Conservation (phyloP, 2,797 vertebrate genomes). For the Danionella dracula region DNA sequence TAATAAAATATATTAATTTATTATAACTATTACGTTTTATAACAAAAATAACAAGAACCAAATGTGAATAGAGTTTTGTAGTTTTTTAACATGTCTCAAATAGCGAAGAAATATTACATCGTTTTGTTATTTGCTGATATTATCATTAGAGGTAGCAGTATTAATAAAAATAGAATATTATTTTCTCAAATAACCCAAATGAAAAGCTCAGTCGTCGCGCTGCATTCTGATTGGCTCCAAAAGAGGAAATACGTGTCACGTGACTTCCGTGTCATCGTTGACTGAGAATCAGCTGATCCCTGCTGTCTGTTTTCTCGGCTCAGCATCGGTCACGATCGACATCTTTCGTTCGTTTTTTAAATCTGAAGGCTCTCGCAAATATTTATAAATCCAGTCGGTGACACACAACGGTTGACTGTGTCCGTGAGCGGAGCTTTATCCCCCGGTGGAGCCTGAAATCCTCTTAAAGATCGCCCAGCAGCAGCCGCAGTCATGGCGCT, state of each 20-base stretch:
- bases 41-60: no score
- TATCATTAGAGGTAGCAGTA: no score
- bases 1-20: no score
- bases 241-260: slow-evolving; percentile 65
- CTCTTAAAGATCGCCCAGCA: slow-evolving; percentile 25
- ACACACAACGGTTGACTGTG: neutral
- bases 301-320: slow-evolving; percentile 56
- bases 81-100: no score
- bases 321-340: slow-evolving; percentile 34
- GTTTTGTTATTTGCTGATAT: no score
- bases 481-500: slow-evolving; percentile 79
- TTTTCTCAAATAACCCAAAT: neutral
- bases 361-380: neutral
- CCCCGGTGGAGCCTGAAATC: neutral
- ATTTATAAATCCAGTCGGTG: neutral
- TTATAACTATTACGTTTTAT: no score
- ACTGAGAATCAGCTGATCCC: slow-evolving; percentile 66
- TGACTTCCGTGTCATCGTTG: slow-evolving; percentile 49
- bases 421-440: neutral
- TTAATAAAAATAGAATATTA: no score
- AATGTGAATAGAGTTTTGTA: no score
- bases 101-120: no score
- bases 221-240: slow-evolving; percentile 43
- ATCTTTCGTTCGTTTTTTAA: neutral
- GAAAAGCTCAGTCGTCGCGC: neutral